Base-by-base conservation (phyloP, 2,113 vertebrate genomes). In the Gyps fulvus region DNA sequence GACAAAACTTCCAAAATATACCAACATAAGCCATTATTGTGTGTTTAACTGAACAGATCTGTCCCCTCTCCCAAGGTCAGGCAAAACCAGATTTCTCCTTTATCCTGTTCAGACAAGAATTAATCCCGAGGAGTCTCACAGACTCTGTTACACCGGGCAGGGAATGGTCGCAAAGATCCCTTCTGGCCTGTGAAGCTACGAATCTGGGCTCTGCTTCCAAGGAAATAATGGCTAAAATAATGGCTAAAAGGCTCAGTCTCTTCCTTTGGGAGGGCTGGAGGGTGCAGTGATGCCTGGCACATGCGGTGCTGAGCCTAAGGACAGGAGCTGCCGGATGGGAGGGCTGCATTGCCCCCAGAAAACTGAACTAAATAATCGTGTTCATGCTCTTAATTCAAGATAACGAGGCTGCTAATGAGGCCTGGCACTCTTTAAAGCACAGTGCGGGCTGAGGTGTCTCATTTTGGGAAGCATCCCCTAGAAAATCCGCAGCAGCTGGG, bases 401-500 rank as follows among this genome's bases (percentile, higher is more conserved):
- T 36, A 66, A 50, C 0, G 4, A 63, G 38, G 38, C 26, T 54
- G 63, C 45, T 52, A 32, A 43, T 0, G 11, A 36, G 74, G 32
- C 21, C 16, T 25, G 73, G 12, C 6, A 12, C 29, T 27, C 32
- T 22, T 11, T 54, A 19, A 71, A 54, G 17, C 2, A 3, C 0
- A 2, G 7, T 4, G 34, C 32, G 43, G 27, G 12, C 57, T 62
- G 18, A 1, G 3, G 11, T n/a, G 18, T 55, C 29, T 13, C 40
- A 16, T 57, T 49, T 40, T 31, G 49, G 49, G 49, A 52, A 81
- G 29, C 23, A 29, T 40, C 10, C 10, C 16, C 12, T 26, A 29
- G 19, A 19, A 19, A 23, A 29, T 63, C 57, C 3, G 0, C 6
- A 23, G 19, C 1, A 4, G 19, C 26, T 2, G 0, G 5, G 52